Percentiles rank a stretch among this genome's conserved stretches.
phyloP scores from a whole-genome alignment of 1,140 invertebrate species.

The Batillaria attramentaria region DNA sequence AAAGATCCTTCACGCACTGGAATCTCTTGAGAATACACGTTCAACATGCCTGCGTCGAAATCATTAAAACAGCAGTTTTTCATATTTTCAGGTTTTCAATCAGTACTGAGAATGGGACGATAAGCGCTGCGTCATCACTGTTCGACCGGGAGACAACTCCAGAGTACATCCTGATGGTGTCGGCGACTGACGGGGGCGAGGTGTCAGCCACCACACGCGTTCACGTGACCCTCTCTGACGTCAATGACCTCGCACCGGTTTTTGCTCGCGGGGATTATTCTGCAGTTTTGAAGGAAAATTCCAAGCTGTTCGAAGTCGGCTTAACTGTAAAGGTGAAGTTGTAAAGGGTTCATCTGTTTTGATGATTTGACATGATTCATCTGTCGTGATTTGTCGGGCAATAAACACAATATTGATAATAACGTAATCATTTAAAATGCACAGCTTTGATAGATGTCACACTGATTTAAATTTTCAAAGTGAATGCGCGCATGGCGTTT shows the following conservation, averaged over 20 bases:
- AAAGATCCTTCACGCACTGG: too few relatives aligned
- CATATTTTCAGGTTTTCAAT: constrained; percentile 30
- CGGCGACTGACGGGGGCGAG: constrained; percentile 89
- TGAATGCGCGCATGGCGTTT: too few relatives aligned
- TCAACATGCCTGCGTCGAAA: too few relatives aligned
- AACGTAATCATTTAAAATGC: too few relatives aligned
- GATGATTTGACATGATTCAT: too few relatives aligned
- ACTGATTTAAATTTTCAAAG: too few relatives aligned
- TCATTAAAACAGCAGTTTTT: too few relatives aligned
- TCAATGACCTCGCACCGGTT: constrained; percentile 54
- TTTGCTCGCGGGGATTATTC: constrained; percentile 31
- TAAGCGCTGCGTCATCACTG: background rate
- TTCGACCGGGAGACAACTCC: constrained; percentile 89
- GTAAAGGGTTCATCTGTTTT: too few relatives aligned
- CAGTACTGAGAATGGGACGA: constrained; percentile 24
- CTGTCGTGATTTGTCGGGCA: too few relatives aligned
- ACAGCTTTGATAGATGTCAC: too few relatives aligned
- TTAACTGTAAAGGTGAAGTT: constrained; percentile 6
- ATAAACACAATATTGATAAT: too few relatives aligned
- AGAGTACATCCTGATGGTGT: constrained; percentile 89
- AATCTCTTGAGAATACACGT: too few relatives aligned
- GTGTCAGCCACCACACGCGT: constrained; percentile 36
- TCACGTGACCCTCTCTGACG: constrained; percentile 38
- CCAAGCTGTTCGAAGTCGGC: background rate
- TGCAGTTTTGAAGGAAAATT: background rate